phyloP scores from a whole-genome alignment of 2,797 vertebrate species.

The Capromys pilorides region DNA sequence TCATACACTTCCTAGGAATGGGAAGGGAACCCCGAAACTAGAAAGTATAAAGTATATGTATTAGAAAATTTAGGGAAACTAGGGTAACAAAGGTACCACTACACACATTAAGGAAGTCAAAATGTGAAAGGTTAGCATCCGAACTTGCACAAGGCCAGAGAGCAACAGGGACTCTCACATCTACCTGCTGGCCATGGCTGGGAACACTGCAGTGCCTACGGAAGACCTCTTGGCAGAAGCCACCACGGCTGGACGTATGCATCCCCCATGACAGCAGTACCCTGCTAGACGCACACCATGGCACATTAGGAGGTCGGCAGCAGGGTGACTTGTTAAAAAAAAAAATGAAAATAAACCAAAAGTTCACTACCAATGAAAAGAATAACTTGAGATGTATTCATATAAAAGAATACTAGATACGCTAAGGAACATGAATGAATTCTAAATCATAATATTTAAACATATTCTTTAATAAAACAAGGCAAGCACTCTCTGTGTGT shows the following conservation, averaged over 20 bases:
- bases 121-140: neutral
- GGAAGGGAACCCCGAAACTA: neutral
- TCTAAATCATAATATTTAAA: neutral
- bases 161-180: neutral
- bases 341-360: neutral
- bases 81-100: neutral
- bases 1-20: neutral
- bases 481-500: neutral
- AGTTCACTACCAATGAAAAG: neutral
- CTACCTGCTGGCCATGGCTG: neutral
- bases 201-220: neutral
- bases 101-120: neutral
- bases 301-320: neutral
- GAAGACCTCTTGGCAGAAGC: neutral
- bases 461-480: neutral
- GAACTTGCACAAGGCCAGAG: neutral
- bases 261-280: neutral
- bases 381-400: neutral
- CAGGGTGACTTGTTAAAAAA: neutral
- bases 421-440: neutral
- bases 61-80: slow-evolving; percentile 8
- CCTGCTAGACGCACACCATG: neutral
- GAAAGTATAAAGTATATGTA: neutral
- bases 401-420: neutral
- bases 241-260: neutral